Evolutionary conservation across 2,113 vertebrate species (phyloP).

Genomic region (Archilochus colubris): DNA sequence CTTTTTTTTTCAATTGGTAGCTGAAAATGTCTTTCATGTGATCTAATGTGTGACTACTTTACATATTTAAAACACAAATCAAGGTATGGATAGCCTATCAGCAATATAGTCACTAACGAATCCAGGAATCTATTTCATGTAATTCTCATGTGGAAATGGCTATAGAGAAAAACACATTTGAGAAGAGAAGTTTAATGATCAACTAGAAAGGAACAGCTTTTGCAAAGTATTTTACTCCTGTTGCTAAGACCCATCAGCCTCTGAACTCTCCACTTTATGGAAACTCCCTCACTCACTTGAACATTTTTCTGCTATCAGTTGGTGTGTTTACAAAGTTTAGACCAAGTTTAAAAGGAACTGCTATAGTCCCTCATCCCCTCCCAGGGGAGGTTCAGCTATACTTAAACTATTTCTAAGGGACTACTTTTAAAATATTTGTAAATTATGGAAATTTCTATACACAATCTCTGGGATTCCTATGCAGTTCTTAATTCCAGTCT

Average conservation of each 20-base stretch:
- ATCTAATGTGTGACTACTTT: not conserved
- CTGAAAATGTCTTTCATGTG: not conserved
- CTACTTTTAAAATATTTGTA: not conserved
- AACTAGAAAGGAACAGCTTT: not conserved
- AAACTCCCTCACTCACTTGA: not conserved
- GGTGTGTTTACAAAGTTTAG: not conserved
- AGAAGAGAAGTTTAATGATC: not conserved
- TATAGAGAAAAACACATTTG: not conserved
- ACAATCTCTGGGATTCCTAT: not conserved
- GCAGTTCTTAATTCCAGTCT: not conserved
- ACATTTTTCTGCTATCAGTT: not conserved
- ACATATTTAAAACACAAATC: not conserved
- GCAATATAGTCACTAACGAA: not conserved
- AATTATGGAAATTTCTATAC: not conserved
- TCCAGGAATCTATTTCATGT: not conserved
- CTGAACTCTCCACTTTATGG: not conserved
- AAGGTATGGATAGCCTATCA: not conserved
- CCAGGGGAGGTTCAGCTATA: not conserved
- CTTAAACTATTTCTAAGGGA: not conserved
- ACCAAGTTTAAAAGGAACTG: not conserved
- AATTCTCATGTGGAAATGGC: not conserved
- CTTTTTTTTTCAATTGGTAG: not conserved
- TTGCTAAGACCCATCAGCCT: not conserved
- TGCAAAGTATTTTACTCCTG: not conserved
- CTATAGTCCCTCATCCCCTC: not conserved